Evolutionary conservation across 1,140 invertebrate species (phyloP), one percentile per base, ranked within the genome.

Genomic region (Listronotus oregonensis): DNA sequence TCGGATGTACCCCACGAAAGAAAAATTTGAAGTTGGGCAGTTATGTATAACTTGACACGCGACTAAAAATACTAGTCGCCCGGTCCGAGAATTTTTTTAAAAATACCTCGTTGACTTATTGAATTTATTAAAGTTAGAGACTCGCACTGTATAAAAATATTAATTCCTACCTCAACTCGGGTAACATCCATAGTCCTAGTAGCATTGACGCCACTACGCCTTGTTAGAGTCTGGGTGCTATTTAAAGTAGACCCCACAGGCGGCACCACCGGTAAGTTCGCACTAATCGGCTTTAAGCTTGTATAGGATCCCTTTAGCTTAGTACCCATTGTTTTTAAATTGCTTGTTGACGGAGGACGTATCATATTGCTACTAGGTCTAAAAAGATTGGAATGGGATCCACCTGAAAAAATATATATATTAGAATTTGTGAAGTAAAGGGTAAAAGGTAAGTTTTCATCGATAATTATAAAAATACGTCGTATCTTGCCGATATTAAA

Each of bases 241-340:
- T 9, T 18, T 17, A 21, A 3, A 47, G 15, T 47, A 21, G 14
- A 18, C 7, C 32, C 40, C 57, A 61, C 21, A n/a, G 67, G 67
- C 31, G 73, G 64, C 14, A 65, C 66, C 31, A 74, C 59, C 11
- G 75, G 73, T 50, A 77, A 69, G 65, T 71, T 68, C 27, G 67
- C 60, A 39, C 69, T 74, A 18, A 75, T 70, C 9, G 75, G 75
- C 39, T 66, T 70, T 39, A 77, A 52, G 63, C 70, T 74, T 4
- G 73, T 75, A 47, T 77, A 77, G 3, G 75, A 77, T 6, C 69
- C 68, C 56, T 71, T 74, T 46, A 77, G 52, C 46, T 67, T 66
- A 2, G 67, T 42, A 18, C 67, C 64, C 64, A 77, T 68, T 0
- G 67, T 71, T 56, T 72, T 75, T 42, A 77, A 65, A 64, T 77